Percentiles rank a stretch among this genome's conserved stretches.
These are phyloP conservation scores for Molorchus minor DNA, from an alignment of 2,888 invertebrate species.

Conservation along the genomic window DNA sequence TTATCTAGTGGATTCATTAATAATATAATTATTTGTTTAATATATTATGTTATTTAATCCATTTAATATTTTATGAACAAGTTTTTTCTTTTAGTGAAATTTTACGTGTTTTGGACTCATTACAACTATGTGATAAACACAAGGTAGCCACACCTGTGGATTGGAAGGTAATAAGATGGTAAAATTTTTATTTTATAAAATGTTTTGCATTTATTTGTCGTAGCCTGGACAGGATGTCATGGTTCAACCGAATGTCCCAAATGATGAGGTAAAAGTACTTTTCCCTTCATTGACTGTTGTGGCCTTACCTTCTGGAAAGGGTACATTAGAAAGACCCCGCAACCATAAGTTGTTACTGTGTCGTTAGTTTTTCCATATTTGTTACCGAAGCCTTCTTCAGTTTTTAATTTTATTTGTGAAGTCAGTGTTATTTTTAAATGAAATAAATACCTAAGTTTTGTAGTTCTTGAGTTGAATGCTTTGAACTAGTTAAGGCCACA, in stretches of 20 bases:
- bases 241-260: constrained; percentile 84
- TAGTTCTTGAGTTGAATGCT: no score
- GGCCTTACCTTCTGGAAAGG: constrained; percentile 84
- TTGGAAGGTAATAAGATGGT: constrained; percentile 71
- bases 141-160: constrained; percentile 90
- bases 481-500: no score
- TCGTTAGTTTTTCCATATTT: not conserved
- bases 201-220: constrained; percentile 52
- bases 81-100: constrained; percentile 79
- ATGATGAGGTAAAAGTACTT: constrained; percentile 72
- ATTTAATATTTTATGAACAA: not conserved
- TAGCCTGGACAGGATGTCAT: constrained; percentile 87
- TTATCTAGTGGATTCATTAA: no score
- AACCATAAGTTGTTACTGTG: constrained; percentile 59
- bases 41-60: not conserved
- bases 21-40: constrained; percentile 1
- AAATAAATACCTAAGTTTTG: no score
- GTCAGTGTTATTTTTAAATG: no score
- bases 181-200: constrained; percentile 8
- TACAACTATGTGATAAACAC: constrained; percentile 85
- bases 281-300: constrained; percentile 79
- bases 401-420: no score
- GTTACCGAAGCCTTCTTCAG: no score
- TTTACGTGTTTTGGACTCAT: constrained; percentile 88
- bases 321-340: constrained; percentile 81